Percentiles rank a stretch among this genome's conserved stretches.
phyloP scores from a whole-genome alignment of 2,113 vertebrate species.

The Sinocyclocheilus rhinocerous region DNA sequence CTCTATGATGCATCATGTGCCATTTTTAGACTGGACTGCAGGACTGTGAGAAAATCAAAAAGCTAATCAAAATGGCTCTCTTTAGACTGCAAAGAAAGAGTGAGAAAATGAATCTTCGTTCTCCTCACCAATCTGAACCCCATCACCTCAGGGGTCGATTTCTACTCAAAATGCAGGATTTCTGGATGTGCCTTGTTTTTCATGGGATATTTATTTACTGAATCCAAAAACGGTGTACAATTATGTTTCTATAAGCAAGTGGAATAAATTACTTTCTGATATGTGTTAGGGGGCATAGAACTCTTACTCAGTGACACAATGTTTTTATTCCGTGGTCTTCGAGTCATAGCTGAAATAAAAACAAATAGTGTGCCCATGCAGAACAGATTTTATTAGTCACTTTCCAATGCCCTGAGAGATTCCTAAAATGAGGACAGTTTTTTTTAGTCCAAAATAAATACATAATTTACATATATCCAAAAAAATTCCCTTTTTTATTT shows the following conservation, averaged over 20 bases:
- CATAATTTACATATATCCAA: not conserved
- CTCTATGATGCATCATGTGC: not conserved
- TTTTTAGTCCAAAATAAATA: not conserved
- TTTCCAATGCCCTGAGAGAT: not conserved
- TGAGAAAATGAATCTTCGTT: not conserved
- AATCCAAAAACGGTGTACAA: not conserved
- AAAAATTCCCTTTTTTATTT: not conserved
- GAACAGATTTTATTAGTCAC: not conserved
- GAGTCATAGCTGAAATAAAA: not conserved
- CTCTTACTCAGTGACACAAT: not conserved
- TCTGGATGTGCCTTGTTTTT: not conserved
- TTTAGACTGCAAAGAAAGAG: not conserved
- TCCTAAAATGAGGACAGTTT: not conserved
- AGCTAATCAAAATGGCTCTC: constrained; percentile 19
- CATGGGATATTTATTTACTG: not conserved
- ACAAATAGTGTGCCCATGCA: not conserved
- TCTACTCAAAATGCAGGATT: constrained; percentile 4
- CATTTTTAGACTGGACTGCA: not conserved
- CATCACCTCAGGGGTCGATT: not conserved
- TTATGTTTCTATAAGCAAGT: constrained; percentile 18
- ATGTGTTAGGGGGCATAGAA: constrained; percentile 6
- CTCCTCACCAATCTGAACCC: constrained; percentile 4
- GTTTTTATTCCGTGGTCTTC: not conserved
- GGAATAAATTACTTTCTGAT: constrained; percentile 21
- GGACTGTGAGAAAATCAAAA: not conserved